A percentile compares a stretch with the other conserved stretches of the same genome.
Evolutionary conservation across 2,888 invertebrate species (phyloP).

Genomic region (Coenonympha glycerion): DNA sequence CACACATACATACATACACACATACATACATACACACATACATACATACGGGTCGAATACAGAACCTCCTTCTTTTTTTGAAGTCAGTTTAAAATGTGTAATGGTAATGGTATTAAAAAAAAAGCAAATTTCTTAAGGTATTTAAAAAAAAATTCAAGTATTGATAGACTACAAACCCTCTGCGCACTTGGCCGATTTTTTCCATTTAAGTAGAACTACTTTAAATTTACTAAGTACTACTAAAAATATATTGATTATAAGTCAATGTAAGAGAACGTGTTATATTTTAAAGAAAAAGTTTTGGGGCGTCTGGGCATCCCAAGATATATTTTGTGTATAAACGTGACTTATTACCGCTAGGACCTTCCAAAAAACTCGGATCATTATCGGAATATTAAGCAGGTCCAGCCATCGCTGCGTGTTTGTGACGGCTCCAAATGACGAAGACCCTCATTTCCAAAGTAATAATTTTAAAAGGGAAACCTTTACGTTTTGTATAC

Average conservation of each 20-base stretch:
- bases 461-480: conserved; percentile 16
- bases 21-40: no score
- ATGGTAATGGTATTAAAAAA: no score
- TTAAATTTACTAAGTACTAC: no score
- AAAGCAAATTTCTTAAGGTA: no score
- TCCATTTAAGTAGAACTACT: no score
- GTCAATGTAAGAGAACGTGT: background rate
- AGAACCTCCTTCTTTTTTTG: no score
- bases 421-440: conserved; percentile 20
- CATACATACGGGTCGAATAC: no score
- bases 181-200: no score
- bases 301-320: conserved; percentile 1
- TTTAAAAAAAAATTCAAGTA: no score
- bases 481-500: background rate
- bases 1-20: no score
- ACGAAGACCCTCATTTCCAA: conserved; percentile 18
- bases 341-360: conserved; percentile 15
- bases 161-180: no score
- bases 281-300: background rate
- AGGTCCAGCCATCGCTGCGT: conserved; percentile 3
- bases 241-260: background rate
- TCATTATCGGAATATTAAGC: conserved; percentile 16
- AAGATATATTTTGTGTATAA: conserved; percentile 13
- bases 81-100: no score
- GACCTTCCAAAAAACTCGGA: conserved; percentile 13